Conservation (phyloP, 1,140 invertebrate species). For the Onthophagus taurus region DNA sequence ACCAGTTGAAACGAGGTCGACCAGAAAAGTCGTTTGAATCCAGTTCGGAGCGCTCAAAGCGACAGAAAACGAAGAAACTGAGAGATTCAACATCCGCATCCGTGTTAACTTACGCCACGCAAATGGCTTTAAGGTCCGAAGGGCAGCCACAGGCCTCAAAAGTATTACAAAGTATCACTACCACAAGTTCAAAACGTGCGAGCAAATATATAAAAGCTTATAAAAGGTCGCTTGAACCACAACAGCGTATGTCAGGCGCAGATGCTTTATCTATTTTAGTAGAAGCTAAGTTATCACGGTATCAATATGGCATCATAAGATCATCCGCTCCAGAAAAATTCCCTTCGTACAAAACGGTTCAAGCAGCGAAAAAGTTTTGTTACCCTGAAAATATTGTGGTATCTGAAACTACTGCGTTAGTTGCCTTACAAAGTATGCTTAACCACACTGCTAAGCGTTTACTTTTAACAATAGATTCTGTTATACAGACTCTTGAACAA, state of each 20-base stretch:
- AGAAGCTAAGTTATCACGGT: background rate
- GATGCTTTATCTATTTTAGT: slow-evolving; percentile 5
- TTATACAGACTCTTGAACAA: slow-evolving; percentile 1
- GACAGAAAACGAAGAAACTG: no score
- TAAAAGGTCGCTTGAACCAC: no score
- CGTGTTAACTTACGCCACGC: no score
- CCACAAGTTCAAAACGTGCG: background rate
- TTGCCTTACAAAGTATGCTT: slow-evolving; percentile 8
- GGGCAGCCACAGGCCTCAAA: no score
- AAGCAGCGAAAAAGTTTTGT: slow-evolving; percentile 3
- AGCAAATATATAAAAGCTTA: slow-evolving; percentile 1
- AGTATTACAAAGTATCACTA: no score
- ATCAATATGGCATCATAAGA: background rate
- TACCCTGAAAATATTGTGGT: slow-evolving; percentile 6
- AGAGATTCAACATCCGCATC: no score
- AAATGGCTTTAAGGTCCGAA: no score
- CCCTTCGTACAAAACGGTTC: slow-evolving; percentile 2
- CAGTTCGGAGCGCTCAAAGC: no score
- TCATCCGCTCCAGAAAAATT: background rate
- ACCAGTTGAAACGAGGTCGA: no score
- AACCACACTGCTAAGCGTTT: background rate
- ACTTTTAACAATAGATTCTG: background rate
- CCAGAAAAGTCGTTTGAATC: no score
- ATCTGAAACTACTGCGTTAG: background rate
- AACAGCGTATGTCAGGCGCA: no score